Evolutionary conservation across 2,113 vertebrate species (phyloP).

Genomic region (Myotis brandtii): DNA sequence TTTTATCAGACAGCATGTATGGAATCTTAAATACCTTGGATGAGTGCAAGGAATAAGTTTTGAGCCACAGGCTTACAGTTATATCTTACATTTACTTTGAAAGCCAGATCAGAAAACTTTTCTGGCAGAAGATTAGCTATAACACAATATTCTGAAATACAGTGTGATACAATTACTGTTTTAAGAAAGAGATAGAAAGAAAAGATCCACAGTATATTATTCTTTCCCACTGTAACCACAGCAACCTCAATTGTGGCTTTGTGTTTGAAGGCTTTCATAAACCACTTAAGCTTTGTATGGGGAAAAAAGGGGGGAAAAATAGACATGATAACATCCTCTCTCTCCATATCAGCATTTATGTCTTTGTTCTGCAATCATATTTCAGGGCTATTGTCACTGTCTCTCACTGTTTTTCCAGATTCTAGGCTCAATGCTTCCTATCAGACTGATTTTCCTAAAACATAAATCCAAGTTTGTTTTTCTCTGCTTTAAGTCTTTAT

Average conservation of each 20-base stretch:
- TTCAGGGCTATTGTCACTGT: background rate
- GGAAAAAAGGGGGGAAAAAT: background rate
- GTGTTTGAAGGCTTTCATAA: background rate
- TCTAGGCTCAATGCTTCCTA: background rate
- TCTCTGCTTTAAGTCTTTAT: background rate
- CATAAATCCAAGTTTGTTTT: background rate
- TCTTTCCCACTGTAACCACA: slow-evolving; percentile 30
- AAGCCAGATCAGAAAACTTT: slow-evolving; percentile 20
- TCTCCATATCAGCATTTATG: background rate
- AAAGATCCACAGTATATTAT: slow-evolving; percentile 28
- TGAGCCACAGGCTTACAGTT: background rate
- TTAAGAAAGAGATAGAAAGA: slow-evolving; percentile 4
- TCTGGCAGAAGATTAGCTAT: background rate
- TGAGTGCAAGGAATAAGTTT: background rate
- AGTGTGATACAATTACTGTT: slow-evolving; percentile 26
- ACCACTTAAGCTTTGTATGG: background rate
- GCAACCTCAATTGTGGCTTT: slow-evolving; percentile 25
- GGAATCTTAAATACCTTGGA: slow-evolving; percentile 13
- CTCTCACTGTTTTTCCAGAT: background rate
- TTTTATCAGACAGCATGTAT: background rate
- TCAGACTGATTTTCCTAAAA: background rate
- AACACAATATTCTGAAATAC: slow-evolving; percentile 28
- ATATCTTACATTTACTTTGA: slow-evolving; percentile 16
- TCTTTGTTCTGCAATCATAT: background rate
- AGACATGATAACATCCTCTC: background rate